Base-by-base conservation (phyloP, 2,888 invertebrate species). In the Dasypolia templi region DNA sequence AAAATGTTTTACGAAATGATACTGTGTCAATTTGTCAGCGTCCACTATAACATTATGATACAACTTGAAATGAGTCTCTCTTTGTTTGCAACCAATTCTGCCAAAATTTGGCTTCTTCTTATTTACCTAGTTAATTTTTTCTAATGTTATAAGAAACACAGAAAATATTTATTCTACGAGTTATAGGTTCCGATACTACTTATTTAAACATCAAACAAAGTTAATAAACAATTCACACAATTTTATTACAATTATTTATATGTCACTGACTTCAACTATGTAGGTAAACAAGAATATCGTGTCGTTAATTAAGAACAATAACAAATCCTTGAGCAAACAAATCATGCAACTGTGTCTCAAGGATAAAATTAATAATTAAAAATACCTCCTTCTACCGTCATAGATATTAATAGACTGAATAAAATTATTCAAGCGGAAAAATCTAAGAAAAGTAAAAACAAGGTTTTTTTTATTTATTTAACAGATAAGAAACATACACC, bases 251-350 rank as follows among this genome's bases (percentile, higher is more conserved):
- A n/a, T 74, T 39, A 75, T 77, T 51, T 62, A 69, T 19, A 58
- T 62, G 62, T 51, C 61, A 55, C 26, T 66, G 26, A 49, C 58
- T 59, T 58, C 32, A 77, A 26, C 1, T 29, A 42, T 49, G 61
- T 77, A 77, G 44, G 61, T 77, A 77, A 81, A 82, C 85, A 84
- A 70, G 67, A 67, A 58, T 78, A 85, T 61, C 44, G 7, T 29
- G 46, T 39, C 32, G n/a, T 35, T 67, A 72, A 75, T 69, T 81
- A 84, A 82, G 66, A 81, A 81, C 55, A 63, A 69, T 65, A 66
- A 83, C 51, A 69, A 68, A 84, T 51, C 61, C 81, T 84, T 79
- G 53, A 70, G 49, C 9, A 62, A 56, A 68, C 44, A 73, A 71
- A 63, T 62, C 58, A 51, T 39, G 26, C 58, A 65, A 61, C 46